Conservation (phyloP, 2,888 invertebrate species). For the Phlogophora meticulosa region DNA sequence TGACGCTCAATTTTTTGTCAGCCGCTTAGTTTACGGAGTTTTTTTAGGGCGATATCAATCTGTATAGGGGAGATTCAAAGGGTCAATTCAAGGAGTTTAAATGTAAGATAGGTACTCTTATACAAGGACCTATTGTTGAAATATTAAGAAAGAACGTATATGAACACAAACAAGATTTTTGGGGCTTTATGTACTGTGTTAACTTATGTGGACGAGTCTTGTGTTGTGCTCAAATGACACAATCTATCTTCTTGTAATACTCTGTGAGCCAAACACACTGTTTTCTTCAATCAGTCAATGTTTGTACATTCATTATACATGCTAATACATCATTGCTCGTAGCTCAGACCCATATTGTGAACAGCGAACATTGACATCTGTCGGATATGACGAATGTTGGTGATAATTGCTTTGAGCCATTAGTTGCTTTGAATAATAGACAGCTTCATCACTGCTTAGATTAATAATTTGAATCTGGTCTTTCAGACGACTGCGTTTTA, state of each 20-base stretch:
- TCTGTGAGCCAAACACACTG: background rate
- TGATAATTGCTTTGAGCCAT: conserved; percentile 42
- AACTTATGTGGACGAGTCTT: too few species aligned
- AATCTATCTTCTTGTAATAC: background rate
- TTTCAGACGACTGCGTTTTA: background rate
- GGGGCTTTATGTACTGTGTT: background rate
- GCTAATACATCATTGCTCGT: conserved; percentile 51
- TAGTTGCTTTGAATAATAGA: conserved; percentile 26
- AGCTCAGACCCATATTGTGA: conserved; percentile 31
- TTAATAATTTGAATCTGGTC: conserved; percentile 1
- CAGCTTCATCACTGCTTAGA: background rate
- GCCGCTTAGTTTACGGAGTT: too few species aligned
- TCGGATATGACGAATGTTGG: conserved; percentile 43
- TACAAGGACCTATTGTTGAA: conserved; percentile 1
- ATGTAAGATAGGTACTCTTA: background rate
- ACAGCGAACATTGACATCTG: conserved; percentile 40
- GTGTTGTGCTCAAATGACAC: background rate
- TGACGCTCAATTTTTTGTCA: background rate
- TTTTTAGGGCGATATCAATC: conserved; percentile 24
- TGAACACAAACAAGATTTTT: background rate
- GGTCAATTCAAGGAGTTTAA: background rate
- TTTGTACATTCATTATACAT: conserved; percentile 49
- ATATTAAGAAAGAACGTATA: background rate
- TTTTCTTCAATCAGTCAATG: conserved; percentile 45
- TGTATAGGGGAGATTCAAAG: conserved; percentile 1